Conservation (phyloP, 2,797 vertebrate species). For the Emydoidea blandingii region DNA sequence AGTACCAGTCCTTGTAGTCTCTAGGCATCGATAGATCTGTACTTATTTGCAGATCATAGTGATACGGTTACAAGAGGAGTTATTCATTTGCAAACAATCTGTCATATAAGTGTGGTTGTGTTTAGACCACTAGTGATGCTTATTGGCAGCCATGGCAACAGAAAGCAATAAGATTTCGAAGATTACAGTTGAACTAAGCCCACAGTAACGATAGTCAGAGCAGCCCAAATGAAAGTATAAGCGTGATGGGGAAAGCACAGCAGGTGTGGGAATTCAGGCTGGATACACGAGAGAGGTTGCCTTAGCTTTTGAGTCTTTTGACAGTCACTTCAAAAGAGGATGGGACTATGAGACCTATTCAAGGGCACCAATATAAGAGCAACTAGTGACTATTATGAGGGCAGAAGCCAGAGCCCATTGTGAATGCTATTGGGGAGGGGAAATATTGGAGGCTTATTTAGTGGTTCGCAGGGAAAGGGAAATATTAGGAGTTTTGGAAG, state of each 20-base stretch:
- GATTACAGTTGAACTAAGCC: neutral
- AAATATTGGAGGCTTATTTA: neutral
- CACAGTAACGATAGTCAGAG: rapidly evolving
- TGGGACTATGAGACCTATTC: neutral
- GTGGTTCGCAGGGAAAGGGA: neutral
- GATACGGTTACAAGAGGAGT: neutral
- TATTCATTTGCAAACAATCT: rapidly evolving
- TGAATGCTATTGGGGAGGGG: neutral
- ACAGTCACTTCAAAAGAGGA: neutral
- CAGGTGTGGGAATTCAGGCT: neutral
- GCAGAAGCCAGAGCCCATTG: neutral
- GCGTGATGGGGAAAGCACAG: neutral
- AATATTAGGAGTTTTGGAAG: neutral
- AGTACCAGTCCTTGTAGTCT: rapidly evolving
- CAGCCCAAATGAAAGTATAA: neutral
- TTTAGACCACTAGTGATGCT: neutral
- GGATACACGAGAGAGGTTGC: neutral
- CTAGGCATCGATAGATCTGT: neutral
- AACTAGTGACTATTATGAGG: neutral
- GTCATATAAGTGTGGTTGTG: neutral
- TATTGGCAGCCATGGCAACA: rapidly evolving
- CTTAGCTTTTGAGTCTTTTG: neutral
- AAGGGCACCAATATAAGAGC: rapidly evolving
- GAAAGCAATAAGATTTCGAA: neutral
- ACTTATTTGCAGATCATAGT: neutral